A percentile compares a stretch with the other conserved stretches of the same genome.
phyloP scores from a whole-genome alignment of 1,140 invertebrate species.

The Drosophila littoralis region DNA sequence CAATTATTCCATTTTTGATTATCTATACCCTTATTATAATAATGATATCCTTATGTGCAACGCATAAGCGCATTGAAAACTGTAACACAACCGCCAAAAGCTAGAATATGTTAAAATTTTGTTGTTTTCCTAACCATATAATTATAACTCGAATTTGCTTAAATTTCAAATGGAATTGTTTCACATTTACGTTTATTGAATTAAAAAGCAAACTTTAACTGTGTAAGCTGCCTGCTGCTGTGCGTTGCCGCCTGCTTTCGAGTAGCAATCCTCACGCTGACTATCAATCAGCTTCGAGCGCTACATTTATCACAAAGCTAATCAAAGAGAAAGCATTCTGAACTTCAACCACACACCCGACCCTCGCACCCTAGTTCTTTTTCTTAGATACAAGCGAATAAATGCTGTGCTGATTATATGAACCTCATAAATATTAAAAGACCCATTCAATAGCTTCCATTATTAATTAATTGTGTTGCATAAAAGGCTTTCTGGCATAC shows the following conservation, averaged over 20 bases:
- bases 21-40: too few species aligned
- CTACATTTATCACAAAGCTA: slow-evolving; percentile 41
- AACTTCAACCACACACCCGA: slow-evolving; percentile 31
- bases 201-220: background rate
- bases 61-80: too few species aligned
- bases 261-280: slow-evolving; percentile 5
- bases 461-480: too few species aligned
- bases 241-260: slow-evolving; percentile 1
- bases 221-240: background rate
- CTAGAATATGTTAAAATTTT: too few species aligned
- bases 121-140: too few species aligned
- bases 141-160: too few species aligned
- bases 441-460: background rate
- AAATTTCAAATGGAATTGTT: too few species aligned
- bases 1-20: too few species aligned
- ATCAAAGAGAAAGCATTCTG: slow-evolving; percentile 65
- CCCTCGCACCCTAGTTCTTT: background rate
- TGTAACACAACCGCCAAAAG: too few species aligned
- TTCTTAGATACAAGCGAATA: slow-evolving; percentile 1
- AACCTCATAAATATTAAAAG: slow-evolving; percentile 5
- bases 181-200: too few species aligned
- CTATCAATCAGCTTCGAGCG: slow-evolving; percentile 65
- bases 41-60: too few species aligned
- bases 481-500: too few species aligned
- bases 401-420: slow-evolving; percentile 8